These are phyloP conservation scores for Pithys albifrons DNA, from an alignment of 2,113 vertebrate species.

Conservation along the genomic window DNA sequence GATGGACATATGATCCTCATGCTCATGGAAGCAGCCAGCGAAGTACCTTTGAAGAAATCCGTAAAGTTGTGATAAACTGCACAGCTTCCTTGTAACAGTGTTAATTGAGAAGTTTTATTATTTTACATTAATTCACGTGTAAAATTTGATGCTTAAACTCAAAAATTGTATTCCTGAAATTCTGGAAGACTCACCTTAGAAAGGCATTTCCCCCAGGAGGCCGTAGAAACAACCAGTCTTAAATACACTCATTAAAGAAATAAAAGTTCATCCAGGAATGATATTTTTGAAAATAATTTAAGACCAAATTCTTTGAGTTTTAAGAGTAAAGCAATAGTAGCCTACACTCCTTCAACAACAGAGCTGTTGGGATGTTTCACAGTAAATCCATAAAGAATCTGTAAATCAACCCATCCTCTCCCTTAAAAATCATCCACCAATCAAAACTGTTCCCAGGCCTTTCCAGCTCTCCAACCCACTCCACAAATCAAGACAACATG, in stretches of 20 bases:
- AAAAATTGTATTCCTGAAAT: not conserved
- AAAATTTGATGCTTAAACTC: not conserved
- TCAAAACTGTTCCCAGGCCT: not conserved
- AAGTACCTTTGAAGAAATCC: not conserved
- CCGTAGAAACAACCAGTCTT: not conserved
- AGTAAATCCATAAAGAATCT: not conserved
- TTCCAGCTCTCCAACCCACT: not conserved
- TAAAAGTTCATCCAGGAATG: not conserved
- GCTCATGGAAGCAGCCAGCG: not conserved
- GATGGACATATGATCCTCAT: not conserved
- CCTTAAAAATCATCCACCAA: not conserved
- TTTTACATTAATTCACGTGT: not conserved
- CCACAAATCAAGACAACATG: not conserved
- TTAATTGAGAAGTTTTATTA: not conserved
- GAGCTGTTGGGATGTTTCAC: not conserved
- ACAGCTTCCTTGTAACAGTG: not conserved
- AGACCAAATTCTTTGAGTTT: not conserved
- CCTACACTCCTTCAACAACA: not conserved
- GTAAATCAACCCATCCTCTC: not conserved
- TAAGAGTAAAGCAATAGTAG: not conserved
- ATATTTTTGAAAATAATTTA: not conserved
- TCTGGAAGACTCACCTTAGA: not conserved
- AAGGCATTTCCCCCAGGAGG: not conserved
- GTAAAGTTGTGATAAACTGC: not conserved
- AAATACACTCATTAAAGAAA: not conserved